These are phyloP conservation scores for Bubalus kerabau DNA, from an alignment of 2,113 vertebrate species.

Conservation along the genomic window DNA sequence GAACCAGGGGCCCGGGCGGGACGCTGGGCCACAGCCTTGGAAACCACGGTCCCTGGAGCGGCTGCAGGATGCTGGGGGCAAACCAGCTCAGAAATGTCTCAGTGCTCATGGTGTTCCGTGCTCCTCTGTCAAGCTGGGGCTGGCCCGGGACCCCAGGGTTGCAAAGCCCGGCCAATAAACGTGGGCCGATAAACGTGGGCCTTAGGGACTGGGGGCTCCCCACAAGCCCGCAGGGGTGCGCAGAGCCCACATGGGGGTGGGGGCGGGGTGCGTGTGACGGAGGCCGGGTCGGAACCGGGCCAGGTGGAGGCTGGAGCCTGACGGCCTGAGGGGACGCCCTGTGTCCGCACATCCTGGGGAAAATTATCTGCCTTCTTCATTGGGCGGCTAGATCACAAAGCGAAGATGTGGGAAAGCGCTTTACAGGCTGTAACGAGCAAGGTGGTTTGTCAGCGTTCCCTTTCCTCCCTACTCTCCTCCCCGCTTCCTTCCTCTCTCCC, in stretches of 20 bases:
- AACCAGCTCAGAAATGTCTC: neutral
- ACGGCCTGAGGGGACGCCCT: neutral
- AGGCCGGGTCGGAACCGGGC: neutral
- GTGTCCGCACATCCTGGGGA: neutral
- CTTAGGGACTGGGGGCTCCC: neutral
- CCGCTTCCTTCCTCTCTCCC: too few relatives aligned
- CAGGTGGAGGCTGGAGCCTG: neutral
- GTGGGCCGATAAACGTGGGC: too few relatives aligned
- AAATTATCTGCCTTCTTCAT: neutral
- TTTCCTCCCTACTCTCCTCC: neutral
- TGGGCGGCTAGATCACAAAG: neutral
- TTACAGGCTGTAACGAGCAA: neutral
- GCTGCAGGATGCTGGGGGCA: too few relatives aligned
- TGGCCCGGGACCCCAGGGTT: neutral
- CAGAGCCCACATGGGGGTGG: neutral
- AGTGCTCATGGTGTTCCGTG: rapidly evolving
- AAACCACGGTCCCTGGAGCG: rapidly evolving
- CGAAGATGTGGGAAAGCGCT: neutral
- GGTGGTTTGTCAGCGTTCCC: neutral
- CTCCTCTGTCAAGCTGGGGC: neutral
- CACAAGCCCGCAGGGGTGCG: neutral
- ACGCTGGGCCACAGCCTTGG: neutral
- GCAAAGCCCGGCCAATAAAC: neutral
- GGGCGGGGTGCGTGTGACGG: neutral
- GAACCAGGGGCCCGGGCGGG: neutral